Base-by-base conservation (phyloP, 1,140 invertebrate species). In the Papilio dardanus region DNA sequence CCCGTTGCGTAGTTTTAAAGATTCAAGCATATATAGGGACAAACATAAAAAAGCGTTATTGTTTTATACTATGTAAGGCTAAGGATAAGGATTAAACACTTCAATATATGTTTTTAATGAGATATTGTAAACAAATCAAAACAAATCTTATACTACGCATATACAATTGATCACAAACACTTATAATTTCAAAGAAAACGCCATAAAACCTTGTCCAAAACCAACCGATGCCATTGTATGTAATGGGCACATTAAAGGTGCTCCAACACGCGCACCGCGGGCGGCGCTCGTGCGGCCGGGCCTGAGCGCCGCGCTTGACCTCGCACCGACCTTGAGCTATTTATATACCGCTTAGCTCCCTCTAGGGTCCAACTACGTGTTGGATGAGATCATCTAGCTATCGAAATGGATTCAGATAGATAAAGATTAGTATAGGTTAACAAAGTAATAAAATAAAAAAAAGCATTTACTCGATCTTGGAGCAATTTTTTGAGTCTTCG, bases 251-350 rank as follows among this genome's bases (percentile, higher is more conserved):
- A 28, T 62, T 28, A 30, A 62, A 30, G 21, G 50, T 58, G 50
- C 8, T 58, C 24, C 24, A 58, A 58, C 50, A 28, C 54, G 21
- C 30, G 54, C 24, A 62, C 14, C 54, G 24, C 24, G 54, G 21
- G 3, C 54, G 12, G 24, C 24, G 54, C 54, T 28, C 54, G 54
- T 28, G 54, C 4, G 21, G 12, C 24, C 14, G 54, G 24, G 54
- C 54, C 10, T 14, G 54, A 62, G 54, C 24, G 30, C 24, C 10
- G 50, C 21, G 24, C 54, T 62, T 62, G 54, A 62, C 54, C 54
- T 62, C 54, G 54, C 54, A 10, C 21, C 10, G 12, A 62, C 54
- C 54, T 62, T 62, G 54, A 62, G 54, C 24, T 62, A 62, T 62
- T 62, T 62, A 28, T 62, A 24, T 10, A 62, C 54, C 54, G 54